Conservation (phyloP, 2,797 vertebrate genomes). For the Chiloscyllium punctatum region DNA sequence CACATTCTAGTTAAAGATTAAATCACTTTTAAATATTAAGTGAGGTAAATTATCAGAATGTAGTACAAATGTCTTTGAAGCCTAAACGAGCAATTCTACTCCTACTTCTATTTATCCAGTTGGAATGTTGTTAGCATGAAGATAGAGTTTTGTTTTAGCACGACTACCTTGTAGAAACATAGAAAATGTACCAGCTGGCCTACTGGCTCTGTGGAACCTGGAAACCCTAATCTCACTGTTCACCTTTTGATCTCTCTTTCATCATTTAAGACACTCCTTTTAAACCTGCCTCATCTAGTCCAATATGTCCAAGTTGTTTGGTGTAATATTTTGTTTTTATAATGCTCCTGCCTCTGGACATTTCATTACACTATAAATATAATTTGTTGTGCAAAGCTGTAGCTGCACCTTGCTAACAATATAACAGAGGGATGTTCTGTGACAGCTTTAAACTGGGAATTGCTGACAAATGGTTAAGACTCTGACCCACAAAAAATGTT, state of each 20-base stretch:
- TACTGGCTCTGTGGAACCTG: rapidly evolving
- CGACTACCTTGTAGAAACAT: neutral
- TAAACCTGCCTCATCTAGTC: neutral
- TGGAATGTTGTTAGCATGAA: neutral
- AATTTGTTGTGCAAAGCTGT: neutral
- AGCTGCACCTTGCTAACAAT: neutral
- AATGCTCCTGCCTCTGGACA: neutral
- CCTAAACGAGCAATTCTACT: neutral
- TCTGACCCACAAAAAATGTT: neutral
- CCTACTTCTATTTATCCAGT: neutral
- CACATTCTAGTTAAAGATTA: neutral
- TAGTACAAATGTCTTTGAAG: neutral
- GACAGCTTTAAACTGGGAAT: neutral
- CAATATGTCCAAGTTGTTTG: neutral
- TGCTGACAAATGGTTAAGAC: neutral
- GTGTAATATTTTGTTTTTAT: neutral
- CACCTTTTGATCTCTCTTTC: neutral
- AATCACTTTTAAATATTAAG: neutral
- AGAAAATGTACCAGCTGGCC: neutral
- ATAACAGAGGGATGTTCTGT: neutral
- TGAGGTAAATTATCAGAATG: neutral
- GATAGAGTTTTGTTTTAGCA: neutral
- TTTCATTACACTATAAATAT: neutral
- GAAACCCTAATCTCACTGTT: neutral
- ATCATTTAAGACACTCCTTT: neutral